These are phyloP conservation scores for Protobothrops flavoviridis DNA, from an alignment of 2,113 vertebrate species.

Conservation along the genomic window DNA sequence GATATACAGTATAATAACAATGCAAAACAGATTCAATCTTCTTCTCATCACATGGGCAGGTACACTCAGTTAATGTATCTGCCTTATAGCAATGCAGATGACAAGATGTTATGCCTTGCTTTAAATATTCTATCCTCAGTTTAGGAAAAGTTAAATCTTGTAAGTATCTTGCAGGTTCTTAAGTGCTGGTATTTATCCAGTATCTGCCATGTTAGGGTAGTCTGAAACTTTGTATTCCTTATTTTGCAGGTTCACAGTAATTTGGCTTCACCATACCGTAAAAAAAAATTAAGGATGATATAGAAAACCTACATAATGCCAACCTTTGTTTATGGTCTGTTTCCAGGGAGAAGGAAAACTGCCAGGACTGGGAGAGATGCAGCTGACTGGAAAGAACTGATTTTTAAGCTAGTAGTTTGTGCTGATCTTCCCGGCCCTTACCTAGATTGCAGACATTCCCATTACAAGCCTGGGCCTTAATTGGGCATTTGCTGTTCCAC, in stretches of 20 bases:
- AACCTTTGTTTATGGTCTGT: background rate
- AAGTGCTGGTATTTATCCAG: background rate
- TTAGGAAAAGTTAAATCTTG: background rate
- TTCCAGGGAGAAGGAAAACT: background rate
- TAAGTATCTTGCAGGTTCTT: background rate
- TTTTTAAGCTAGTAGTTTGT: background rate
- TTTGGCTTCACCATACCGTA: background rate
- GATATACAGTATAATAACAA: background rate
- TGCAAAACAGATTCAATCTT: background rate
- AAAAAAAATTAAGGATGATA: background rate
- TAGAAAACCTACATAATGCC: background rate
- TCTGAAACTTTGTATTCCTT: background rate
- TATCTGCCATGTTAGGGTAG: background rate
- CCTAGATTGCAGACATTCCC: background rate
- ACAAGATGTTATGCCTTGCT: background rate
- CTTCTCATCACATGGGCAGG: background rate
- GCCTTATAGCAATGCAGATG: background rate
- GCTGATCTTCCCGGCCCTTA: background rate
- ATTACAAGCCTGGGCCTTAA: background rate
- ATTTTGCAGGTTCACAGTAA: background rate
- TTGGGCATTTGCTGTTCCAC: background rate
- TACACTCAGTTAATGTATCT: background rate
- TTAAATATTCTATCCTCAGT: too few relatives aligned
- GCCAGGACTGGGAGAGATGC: background rate
- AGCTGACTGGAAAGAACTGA: background rate